phyloP scores from a whole-genome alignment of 2,797 vertebrate genomes.

The Diplodus puntazzo region DNA sequence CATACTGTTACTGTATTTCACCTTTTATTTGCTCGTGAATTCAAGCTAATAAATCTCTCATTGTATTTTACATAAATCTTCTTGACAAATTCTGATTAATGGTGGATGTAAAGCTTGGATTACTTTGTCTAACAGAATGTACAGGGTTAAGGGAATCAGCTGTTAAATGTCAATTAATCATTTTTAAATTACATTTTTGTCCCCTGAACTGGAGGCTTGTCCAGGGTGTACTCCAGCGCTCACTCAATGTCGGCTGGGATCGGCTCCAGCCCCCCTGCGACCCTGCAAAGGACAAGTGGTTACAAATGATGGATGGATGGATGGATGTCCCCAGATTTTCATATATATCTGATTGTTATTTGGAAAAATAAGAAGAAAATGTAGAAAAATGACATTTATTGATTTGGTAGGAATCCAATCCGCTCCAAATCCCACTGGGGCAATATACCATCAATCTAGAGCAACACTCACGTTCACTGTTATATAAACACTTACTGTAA shows the following conservation, averaged over 20 bases:
- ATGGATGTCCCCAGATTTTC: background rate
- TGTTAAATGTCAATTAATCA: background rate
- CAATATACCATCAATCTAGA: constrained; percentile 17
- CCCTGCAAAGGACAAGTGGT: too few species aligned
- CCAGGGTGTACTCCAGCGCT: too few species aligned
- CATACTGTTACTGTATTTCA: too few species aligned
- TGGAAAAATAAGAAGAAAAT: background rate
- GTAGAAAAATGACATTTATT: background rate
- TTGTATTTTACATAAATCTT: too few species aligned
- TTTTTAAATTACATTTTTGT: background rate
- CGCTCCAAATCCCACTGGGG: background rate
- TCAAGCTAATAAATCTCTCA: too few species aligned
- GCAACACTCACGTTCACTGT: background rate
- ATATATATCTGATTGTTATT: fast-evolving
- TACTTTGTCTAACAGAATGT: background rate
- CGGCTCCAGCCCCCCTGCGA: too few species aligned
- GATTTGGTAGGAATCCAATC: background rate
- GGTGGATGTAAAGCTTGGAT: background rate
- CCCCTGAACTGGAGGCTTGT: too few species aligned
- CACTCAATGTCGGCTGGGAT: too few species aligned
- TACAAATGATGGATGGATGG: too few species aligned
- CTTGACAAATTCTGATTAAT: background rate
- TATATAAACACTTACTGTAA: constrained; percentile 7
- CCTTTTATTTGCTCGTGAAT: too few species aligned
- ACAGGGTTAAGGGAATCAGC: background rate